Base-by-base conservation (phyloP, 2,888 invertebrate species). In the Cryptus armator region DNA sequence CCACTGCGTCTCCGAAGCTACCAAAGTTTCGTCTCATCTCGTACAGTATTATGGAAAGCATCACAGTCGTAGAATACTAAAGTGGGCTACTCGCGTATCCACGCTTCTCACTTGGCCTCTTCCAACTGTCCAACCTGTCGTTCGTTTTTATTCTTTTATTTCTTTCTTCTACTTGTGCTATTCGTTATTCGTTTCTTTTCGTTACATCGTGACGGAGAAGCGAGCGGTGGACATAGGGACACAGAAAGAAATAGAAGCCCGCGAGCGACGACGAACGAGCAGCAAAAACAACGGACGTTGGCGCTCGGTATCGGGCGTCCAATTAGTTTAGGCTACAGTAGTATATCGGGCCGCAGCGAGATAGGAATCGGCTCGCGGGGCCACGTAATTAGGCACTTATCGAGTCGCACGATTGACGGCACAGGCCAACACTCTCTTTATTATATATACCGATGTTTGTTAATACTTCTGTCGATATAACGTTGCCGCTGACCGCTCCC, bases 361-460 rank as follows among this genome's bases (percentile, higher is more conserved):
- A 89, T 88, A 89, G 85, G 83, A 89, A 88, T 87, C 84, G 67
- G 89, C 86, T 71, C 66, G 78, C 78, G 75, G 66, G 80, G 64
- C 62, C 87, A 87, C 89, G 88, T 91, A 92, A 92, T 92, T 92
- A 92, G 91, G 88, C 89, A 89, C 89, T 91, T 91, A 91, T 92
- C 91, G 89, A 90, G 89, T 86, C 88, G 68, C 87, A 83, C 86
- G 82, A 87, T 81, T 85, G 74, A 70, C 56, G 66, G 53, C 71
- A 43, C 44, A 37, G 51, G 46, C 44, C 66, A 68, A 71, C 66
- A 80, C 51, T 62, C 51, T 46, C 64, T 62, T 51, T 75, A 4
- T 6, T 7, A 5, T 14, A 14, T 16, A 10, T n/a, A 10, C 51
- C 24, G n/a, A 24, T 19, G 14, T 51, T 24, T 68, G 19, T 51